These are phyloP conservation scores for Poecilus cupreus DNA, from an alignment of 2,888 invertebrate species.

Conservation along the genomic window DNA sequence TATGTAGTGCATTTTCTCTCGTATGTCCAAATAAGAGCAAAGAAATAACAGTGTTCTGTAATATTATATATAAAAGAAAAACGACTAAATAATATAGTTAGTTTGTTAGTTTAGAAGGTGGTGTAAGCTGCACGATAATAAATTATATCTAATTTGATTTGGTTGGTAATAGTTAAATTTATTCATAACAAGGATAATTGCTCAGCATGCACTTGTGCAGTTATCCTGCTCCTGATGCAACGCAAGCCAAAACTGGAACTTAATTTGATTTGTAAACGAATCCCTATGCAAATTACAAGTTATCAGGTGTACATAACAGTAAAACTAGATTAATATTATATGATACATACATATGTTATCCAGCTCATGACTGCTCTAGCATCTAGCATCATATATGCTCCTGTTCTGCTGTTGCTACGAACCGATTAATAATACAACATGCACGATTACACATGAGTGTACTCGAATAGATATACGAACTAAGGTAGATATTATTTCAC, in stretches of 20 bases:
- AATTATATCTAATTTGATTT: neutral
- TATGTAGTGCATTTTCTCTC: no score
- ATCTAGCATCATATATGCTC: slow-evolving; percentile 1
- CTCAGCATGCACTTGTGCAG: neutral
- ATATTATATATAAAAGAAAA: no score
- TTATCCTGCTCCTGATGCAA: neutral
- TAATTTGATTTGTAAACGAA: slow-evolving; percentile 30
- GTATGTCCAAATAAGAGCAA: no score
- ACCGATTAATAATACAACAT: slow-evolving; percentile 35
- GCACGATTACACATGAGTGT: slow-evolving; percentile 6
- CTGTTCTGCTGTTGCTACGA: neutral
- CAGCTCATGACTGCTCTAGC: neutral
- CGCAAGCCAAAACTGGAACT: slow-evolving; percentile 13
- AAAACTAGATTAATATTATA: slow-evolving; percentile 38
- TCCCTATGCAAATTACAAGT: slow-evolving; percentile 34
- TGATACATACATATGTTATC: slow-evolving; percentile 19
- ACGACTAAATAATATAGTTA: no score
- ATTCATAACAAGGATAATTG: slow-evolving; percentile 22
- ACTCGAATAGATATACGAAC: neutral
- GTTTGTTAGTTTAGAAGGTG: neutral
- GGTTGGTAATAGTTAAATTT: neutral
- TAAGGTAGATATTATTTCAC: slow-evolving; percentile 25
- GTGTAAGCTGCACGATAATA: neutral
- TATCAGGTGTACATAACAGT: slow-evolving; percentile 32
- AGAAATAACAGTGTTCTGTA: no score